Evolutionary conservation across 2,797 vertebrate species (phyloP), one percentile per base, ranked within the genome.

Genomic region (Sebastes vulpes): DNA sequence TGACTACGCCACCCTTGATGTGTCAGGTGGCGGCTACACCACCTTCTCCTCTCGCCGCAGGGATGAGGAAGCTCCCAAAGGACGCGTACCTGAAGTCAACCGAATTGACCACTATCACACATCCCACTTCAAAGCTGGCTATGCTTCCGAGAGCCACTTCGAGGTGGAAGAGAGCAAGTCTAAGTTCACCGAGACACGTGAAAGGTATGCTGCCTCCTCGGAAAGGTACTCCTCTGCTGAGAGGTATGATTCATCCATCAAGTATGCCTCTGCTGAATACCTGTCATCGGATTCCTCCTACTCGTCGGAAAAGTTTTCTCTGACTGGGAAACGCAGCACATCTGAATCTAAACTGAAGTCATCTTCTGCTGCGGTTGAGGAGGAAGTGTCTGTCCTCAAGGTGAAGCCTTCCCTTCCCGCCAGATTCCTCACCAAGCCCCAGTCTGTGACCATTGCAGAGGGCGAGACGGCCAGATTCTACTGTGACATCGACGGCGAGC

Each of bases 401-500:
- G 96, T 96, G 75, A 99, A 97, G 92, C 94, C 96, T 2, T 97
- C 97, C 73, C 88, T 97, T 58, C 94, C 96, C 4, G 98, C 98
- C 65, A 97, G 96, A 94, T 98, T 99, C 87, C 96, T 99, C 72
- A 99, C 98, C 53, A 99, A 98, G 90, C 99, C 98, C 61, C 96
- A 96, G 75, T 99, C 99, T 77, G 7, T 98, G 74, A 98, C 97
- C 0, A 95, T 98, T 57, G 91, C 94, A 31, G 97, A 98, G 93
- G 98, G 98, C 9, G 98, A 99, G 52, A 94, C 95, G 5, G 98
- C 96, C 29, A 96, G 95, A 90, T 99, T 99, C 95, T 96, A 96
- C 74, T 99, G 98, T 67, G 98, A 99, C 9, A 97, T 98, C 8
- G 99, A 99, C 81, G 99, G 99, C 2, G 98, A 99, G 32, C 99